Conservation (phyloP, 2,888 invertebrate species). For the Lacanobia wlatinum region DNA sequence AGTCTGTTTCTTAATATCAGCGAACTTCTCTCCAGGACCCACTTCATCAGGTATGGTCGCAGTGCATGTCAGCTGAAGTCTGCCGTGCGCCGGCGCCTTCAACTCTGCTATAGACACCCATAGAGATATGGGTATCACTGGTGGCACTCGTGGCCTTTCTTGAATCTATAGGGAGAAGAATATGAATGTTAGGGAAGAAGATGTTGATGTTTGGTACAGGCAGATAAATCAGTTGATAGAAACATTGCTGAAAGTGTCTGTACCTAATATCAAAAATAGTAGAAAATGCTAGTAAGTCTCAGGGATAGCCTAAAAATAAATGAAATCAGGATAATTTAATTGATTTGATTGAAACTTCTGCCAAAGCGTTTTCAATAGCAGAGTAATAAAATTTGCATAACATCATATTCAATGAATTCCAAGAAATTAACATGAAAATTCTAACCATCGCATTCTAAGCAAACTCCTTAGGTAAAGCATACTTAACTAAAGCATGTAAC, state of each 20-base stretch:
- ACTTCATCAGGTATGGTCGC: constrained; percentile 95
- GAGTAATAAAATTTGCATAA: constrained; percentile 5
- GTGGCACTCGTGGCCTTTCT: constrained; percentile 80
- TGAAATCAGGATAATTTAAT: background rate
- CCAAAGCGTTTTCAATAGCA: background rate
- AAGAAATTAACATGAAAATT: constrained; percentile 35
- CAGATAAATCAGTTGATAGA: background rate
- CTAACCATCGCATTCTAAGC: constrained; percentile 36
- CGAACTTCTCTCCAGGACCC: constrained; percentile 93
- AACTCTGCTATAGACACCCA: constrained; percentile 94
- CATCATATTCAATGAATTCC: constrained; percentile 27
- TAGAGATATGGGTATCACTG: constrained; percentile 92
- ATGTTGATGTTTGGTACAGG: background rate
- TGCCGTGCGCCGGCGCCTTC: constrained; percentile 93
- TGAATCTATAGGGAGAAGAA: constrained; percentile 75
- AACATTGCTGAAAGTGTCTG: background rate
- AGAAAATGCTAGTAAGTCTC: background rate
- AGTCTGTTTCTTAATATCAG: constrained; percentile 93
- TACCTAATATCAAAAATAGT: background rate
- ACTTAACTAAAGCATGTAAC: constrained; percentile 50
- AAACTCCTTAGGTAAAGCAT: constrained; percentile 47
- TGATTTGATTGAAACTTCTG: background rate
- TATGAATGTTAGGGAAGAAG: background rate
- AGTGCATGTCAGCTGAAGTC: constrained; percentile 93
- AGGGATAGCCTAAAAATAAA: background rate